These are phyloP conservation scores for Chiroxiphia lanceolata DNA, from an alignment of 2,797 vertebrate species.

Conservation along the genomic window DNA sequence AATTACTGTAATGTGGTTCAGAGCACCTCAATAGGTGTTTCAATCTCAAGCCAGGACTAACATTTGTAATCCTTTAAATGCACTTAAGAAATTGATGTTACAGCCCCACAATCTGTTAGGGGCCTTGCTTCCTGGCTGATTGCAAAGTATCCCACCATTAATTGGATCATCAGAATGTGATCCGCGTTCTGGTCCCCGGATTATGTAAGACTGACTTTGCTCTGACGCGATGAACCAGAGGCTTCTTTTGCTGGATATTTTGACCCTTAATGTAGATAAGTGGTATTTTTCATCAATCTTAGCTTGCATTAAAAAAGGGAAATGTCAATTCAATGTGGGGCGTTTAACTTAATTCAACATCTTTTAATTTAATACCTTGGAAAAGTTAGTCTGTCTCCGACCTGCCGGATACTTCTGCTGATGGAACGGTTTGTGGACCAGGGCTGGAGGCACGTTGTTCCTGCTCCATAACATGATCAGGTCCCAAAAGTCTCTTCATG, in stretches of 20 bases:
- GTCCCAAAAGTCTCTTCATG: neutral
- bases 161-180: constrained; percentile 99
- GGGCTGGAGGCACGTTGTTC: constrained; percentile 19
- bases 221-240: constrained; percentile 80
- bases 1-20: constrained; percentile 90
- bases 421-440: constrained; percentile 72
- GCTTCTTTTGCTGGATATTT: constrained; percentile 80
- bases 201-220: constrained; percentile 97
- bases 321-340: constrained; percentile 82
- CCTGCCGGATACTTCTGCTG: constrained; percentile 73
- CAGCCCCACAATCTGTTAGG: constrained; percentile 89
- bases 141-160: constrained; percentile 89
- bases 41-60: constrained; percentile 85
- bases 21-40: constrained; percentile 83
- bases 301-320: constrained; percentile 82
- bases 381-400: constrained; percentile 76
- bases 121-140: constrained; percentile 89
- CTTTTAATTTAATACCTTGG: constrained; percentile 85
- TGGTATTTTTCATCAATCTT: constrained; percentile 92
- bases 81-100: constrained; percentile 99
- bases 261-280: constrained; percentile 99
- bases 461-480: constrained; percentile 15
- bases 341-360: constrained; percentile 84
- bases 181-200: constrained; percentile 87
- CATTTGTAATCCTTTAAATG: constrained; percentile 99